Conservation (phyloP, 2,797 vertebrate species). For the Neosilurus mollespiculum region DNA sequence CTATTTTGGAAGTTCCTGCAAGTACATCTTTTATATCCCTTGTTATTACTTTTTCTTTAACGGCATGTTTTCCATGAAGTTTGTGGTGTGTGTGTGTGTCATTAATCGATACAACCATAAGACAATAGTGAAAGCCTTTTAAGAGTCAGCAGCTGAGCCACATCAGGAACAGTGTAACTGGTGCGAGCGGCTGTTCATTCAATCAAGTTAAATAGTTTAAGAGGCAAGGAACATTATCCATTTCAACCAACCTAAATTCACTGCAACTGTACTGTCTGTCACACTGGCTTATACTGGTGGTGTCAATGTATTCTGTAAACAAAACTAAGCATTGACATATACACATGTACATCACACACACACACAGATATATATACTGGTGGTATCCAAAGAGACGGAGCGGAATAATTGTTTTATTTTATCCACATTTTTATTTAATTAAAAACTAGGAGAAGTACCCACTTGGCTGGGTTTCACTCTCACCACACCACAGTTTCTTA, state of each 20-base stretch:
- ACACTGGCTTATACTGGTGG: neutral
- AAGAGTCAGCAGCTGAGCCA: neutral
- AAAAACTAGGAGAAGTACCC: too few species aligned
- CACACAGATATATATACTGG: too few species aligned
- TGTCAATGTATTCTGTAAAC: neutral
- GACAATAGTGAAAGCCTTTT: neutral
- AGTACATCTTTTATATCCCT: neutral
- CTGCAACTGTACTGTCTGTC: neutral
- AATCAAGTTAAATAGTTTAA: neutral
- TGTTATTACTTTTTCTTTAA: neutral
- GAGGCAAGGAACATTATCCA: neutral
- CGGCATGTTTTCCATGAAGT: neutral
- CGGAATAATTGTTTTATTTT: too few species aligned
- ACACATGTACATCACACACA: too few species aligned
- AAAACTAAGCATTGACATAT: too few species aligned
- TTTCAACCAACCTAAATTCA: conserved; percentile 8
- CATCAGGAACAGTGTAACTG: neutral
- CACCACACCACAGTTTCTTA: too few species aligned
- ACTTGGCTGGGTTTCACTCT: too few species aligned
- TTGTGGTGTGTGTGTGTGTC: neutral
- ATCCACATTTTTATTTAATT: too few species aligned
- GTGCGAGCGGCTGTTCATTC: neutral
- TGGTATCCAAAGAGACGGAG: too few species aligned
- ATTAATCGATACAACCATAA: neutral
- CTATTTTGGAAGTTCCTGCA: neutral